Base-by-base conservation (phyloP, 2,113 vertebrate species). In the Hoplias malabaricus region DNA sequence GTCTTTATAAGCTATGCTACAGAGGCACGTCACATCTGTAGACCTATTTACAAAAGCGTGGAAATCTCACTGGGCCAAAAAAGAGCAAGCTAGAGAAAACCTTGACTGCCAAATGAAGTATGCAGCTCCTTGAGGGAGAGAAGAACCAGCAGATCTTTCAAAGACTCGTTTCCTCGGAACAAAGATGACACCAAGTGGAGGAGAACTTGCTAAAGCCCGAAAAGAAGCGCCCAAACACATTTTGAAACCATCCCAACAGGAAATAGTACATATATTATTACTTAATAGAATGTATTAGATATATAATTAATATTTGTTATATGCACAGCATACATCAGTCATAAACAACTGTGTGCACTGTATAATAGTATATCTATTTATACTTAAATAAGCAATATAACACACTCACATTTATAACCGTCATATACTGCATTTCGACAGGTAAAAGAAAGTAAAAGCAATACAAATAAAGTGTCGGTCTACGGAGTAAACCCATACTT, bases 171-270 rank as follows among this genome's bases (percentile, higher is more conserved):
- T 50, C 61, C 74, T 78, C 59, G 43, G n/a, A n/a, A n/a, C n/a
- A n/a, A 69, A 57, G 69, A 38, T 48, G 31, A 68, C 80, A 59
- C 62, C 38, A 74, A 48, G 46, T 38, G 73, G 70, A 53, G 68
- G 48, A 68, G 75, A 79, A 69, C 63, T 70, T 69, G 53, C 69
- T 75, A 53, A 78, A 79, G 73, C 70, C 67, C 69, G 38, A 57
- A 73, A 50, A n/a, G n/a, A 78, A 61, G 25, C 80, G 82, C 76
- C 72, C 71, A 23, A 74, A 63, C 82, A 36, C 86, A 86, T 82
- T 88, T 88, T 86, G 75, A 88, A 89, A 86, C 81, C 21, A 46
- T 83, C 86, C 86, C 87, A 86, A 82, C 89, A 73, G 80, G 84
- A 67, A 80, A 75, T 77, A 73, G 78, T 81, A 84, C 80, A 75